These are phyloP conservation scores for Ictidomys tridecemlineatus DNA, from an alignment of 2,113 vertebrate genomes.

Conservation along the genomic window DNA sequence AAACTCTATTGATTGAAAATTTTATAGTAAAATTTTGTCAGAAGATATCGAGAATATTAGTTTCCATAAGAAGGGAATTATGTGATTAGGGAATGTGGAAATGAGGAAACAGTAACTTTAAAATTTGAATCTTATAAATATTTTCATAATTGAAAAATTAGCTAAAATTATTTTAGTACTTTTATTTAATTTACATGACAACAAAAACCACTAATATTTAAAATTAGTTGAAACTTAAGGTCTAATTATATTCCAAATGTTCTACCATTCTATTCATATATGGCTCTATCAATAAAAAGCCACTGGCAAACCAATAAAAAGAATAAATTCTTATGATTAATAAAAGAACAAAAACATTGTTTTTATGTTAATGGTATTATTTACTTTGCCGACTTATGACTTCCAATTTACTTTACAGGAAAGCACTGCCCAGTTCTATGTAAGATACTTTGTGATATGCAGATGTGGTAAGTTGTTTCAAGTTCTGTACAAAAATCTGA, in stretches of 20 bases:
- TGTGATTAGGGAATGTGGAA: neutral
- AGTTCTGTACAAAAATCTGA: neutral
- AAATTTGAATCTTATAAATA: neutral
- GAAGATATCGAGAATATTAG: neutral
- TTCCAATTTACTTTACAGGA: neutral
- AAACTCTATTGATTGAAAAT: neutral
- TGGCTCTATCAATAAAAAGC: neutral
- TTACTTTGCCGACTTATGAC: neutral
- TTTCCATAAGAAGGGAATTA: neutral
- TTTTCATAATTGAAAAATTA: neutral
- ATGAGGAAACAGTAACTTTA: neutral
- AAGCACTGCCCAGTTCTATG: neutral
- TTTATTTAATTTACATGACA: neutral
- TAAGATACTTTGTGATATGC: neutral
- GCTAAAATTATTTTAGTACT: neutral
- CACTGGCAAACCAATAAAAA: neutral
- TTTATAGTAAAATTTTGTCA: neutral
- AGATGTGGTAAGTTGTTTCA: neutral
- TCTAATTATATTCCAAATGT: neutral
- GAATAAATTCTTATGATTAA: neutral
- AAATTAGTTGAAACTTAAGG: constrained; percentile 1
- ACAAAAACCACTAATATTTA: neutral
- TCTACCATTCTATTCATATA: neutral
- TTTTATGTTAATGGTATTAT: constrained; percentile 18
- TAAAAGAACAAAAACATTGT: neutral